These are phyloP conservation scores for Tangara arthus DNA, from an alignment of 2,797 vertebrate species.

Conservation along the genomic window DNA sequence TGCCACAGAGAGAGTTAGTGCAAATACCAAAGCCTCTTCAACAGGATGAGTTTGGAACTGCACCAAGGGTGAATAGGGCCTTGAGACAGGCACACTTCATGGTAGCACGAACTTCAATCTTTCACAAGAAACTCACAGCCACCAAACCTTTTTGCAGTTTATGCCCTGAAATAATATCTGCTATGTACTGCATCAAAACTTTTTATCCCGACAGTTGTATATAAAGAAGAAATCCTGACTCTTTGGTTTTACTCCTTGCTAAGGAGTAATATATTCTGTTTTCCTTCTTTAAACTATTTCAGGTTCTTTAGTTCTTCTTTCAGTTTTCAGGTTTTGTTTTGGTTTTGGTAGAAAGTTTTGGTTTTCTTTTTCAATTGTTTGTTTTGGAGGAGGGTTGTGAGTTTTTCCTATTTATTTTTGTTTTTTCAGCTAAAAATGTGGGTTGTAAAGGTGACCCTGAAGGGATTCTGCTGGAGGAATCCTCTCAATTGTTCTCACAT, in stretches of 20 bases:
- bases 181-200: background rate
- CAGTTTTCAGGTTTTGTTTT: background rate
- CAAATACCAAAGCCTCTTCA: background rate
- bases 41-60: background rate
- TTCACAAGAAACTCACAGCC: background rate
- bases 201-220: background rate
- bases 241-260: slow-evolving; percentile 12
- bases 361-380: background rate
- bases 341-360: background rate
- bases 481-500: background rate
- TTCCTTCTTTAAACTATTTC: background rate
- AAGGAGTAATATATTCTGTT: background rate
- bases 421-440: background rate
- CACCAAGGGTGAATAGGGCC: background rate
- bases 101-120: background rate
- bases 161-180: background rate
- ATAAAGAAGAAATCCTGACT: slow-evolving; percentile 6
- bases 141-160: background rate
- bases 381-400: background rate
- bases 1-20: background rate
- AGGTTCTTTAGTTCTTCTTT: background rate
- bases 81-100: background rate
- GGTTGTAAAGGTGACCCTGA: background rate
- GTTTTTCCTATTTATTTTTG: background rate
- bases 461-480: background rate